phyloP scores from a whole-genome alignment of 2,797 vertebrate species.

The Champsocephalus esox region DNA sequence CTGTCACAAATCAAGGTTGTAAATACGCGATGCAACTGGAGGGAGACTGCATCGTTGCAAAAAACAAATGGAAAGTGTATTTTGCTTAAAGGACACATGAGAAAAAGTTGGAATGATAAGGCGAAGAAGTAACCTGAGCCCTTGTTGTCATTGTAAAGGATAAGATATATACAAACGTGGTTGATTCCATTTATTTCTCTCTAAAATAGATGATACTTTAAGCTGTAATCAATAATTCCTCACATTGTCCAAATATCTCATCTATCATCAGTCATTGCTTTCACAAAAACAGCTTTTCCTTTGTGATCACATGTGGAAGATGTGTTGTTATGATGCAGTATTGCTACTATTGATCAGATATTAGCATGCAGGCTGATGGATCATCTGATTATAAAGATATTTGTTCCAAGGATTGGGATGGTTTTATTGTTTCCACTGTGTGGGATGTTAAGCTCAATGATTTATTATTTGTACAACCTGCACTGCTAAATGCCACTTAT shows the following conservation, averaged over 20 bases:
- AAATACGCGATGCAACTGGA: neutral
- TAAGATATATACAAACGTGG: neutral
- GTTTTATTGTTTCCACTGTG: conserved; percentile 79
- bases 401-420: conserved; percentile 19
- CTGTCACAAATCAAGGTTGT: neutral
- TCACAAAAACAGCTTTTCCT: neutral
- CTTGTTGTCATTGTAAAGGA: neutral
- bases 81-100: conserved; percentile 17
- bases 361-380: neutral
- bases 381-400: neutral
- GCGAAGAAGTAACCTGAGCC: conserved; percentile 7
- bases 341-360: neutral
- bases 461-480: conserved; percentile 29
- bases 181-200: neutral
- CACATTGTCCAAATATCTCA: conserved; percentile 13
- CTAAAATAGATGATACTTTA: neutral
- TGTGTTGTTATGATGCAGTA: neutral
- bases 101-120: neutral
- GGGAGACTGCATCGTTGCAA: conserved; percentile 9
- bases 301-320: neutral
- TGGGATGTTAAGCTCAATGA: conserved; percentile 67
- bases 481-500: conserved; percentile 61
- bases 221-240: conserved; percentile 6
- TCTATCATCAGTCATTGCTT: conserved; percentile 1
- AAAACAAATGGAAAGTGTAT: neutral